Base-by-base conservation (phyloP, 2,888 invertebrate genomes). In the Zygogramma bicolorata region DNA sequence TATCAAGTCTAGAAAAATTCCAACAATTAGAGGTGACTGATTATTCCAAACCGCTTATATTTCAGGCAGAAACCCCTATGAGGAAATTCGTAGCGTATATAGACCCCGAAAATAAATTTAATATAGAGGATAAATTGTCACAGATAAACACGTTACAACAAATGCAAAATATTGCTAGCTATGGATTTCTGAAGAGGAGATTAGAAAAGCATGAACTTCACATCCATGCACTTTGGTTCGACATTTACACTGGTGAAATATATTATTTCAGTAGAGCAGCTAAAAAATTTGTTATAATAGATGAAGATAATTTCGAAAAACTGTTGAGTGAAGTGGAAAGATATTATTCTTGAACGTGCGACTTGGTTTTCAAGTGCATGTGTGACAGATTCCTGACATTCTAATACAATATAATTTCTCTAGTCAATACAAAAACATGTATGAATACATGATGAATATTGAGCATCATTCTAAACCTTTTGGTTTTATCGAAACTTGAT, bases 221-320 rank as follows among this genome's bases (percentile, higher is more conserved):
- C 82, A 94, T 98, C 77, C 97, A 97, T 83, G 98, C 98, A 0
- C 88, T 99, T 42, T 99, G 98, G 98, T 98, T 98, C 86, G 98
- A 98, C 86, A 96, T 99, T 85, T 97, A 97, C 85, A 96, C 97
- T 0, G 98, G 97, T 0, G 97, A 98, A 86, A 95, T 98, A 82
- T 97, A 96, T 86, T 96, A 95, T 87, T 98, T 98, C 85, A 97
- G 97, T 84, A 90, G 97, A 80, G 92, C 93, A 29, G 92, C 93
- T 53, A 97, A 97, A 86, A 88, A 90, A 71, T 98, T 97, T 86
- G 89, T 97, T 15, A 91, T 94, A 77, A 93, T 98, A 70, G 95
- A 96, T 83, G 97, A 98, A 87, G 88, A 91, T 1, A 94, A 92
- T 29, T 93, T 95, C 77, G 92, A 93, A 59, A 90, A 89, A 72